Evolutionary conservation across 2,888 invertebrate genomes (phyloP).

Genomic region (Melangyna quadrimaculata): DNA sequence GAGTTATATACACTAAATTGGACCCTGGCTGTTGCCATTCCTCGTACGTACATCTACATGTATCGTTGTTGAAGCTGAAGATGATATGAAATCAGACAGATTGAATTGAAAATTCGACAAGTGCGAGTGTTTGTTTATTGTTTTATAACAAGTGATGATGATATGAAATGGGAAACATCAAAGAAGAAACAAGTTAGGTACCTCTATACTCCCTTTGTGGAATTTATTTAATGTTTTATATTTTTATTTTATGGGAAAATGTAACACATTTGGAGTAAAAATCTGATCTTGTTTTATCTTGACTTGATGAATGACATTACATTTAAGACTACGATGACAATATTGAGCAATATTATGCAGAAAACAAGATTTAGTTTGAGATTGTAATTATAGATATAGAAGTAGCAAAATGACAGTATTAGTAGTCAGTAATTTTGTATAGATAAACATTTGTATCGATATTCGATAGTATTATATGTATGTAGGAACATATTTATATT

Average conservation of each 20-base stretch:
- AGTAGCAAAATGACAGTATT: neutral
- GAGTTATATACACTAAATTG: too few species aligned
- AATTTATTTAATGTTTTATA: slow-evolving; percentile 40
- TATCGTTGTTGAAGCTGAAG: slow-evolving; percentile 27
- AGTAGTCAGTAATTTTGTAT: neutral
- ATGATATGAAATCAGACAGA: slow-evolving; percentile 36
- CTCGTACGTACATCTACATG: too few species aligned
- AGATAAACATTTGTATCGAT: slow-evolving; percentile 11
- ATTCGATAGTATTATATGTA: neutral
- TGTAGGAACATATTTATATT: too few species aligned
- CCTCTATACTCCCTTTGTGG: slow-evolving; percentile 55
- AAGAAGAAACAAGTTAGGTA: slow-evolving; percentile 31
- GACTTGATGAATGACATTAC: slow-evolving; percentile 1
- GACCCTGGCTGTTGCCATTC: too few species aligned
- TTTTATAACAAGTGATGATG: slow-evolving; percentile 5
- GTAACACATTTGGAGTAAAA: slow-evolving; percentile 42
- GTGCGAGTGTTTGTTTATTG: slow-evolving; percentile 19
- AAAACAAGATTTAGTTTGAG: slow-evolving; percentile 6
- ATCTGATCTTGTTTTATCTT: too few species aligned
- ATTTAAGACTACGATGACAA: neutral
- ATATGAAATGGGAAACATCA: neutral
- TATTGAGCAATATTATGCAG: slow-evolving; percentile 21
- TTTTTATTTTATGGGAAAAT: slow-evolving; percentile 5
- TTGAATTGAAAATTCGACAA: slow-evolving; percentile 55
- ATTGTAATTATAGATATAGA: neutral